Conservation (phyloP, 1,140 invertebrate species). For the Branchinecta lindahli region DNA sequence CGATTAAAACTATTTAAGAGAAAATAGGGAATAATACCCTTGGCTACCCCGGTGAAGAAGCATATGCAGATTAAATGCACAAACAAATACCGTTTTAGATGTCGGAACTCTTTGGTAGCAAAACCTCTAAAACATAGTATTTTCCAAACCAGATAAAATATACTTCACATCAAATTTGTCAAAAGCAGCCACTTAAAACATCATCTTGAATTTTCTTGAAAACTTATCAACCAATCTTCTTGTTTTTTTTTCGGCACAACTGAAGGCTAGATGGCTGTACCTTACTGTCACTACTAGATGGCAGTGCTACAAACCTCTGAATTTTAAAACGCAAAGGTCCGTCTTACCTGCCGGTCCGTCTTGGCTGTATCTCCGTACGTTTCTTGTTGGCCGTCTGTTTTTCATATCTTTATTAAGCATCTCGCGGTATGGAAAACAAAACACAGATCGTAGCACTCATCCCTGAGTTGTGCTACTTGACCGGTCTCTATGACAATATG, state of each 20-base stretch:
- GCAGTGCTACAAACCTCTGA: slow-evolving; percentile 8
- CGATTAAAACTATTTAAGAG: no score
- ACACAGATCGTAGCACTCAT: not conserved
- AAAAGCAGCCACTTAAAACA: not conserved
- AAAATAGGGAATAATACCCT: no score
- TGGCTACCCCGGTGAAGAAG: no score
- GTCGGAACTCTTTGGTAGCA: no score
- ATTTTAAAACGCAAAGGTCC: slow-evolving; percentile 8
- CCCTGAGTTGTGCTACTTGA: not conserved
- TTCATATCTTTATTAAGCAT: no score
- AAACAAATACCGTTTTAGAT: no score
- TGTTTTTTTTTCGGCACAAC: slow-evolving; percentile 1
- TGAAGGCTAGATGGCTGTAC: slow-evolving; percentile 7
- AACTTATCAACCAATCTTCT: slow-evolving; percentile 8
- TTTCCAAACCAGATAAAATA: slow-evolving; percentile 6
- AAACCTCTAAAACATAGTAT: slow-evolving; percentile 9
- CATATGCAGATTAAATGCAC: no score
- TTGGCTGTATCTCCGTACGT: slow-evolving; percentile 7
- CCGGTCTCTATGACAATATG: not conserved
- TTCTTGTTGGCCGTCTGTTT: no score
- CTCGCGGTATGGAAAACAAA: slow-evolving; percentile 28
- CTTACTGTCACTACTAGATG: slow-evolving; percentile 8
- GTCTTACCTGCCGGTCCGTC: slow-evolving; percentile 1
- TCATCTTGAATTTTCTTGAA: slow-evolving; percentile 6
- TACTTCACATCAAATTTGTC: slow-evolving; percentile 2